These are phyloP conservation scores for Papio anubis DNA, from an alignment of 2,113 vertebrate genomes.

Conservation along the genomic window DNA sequence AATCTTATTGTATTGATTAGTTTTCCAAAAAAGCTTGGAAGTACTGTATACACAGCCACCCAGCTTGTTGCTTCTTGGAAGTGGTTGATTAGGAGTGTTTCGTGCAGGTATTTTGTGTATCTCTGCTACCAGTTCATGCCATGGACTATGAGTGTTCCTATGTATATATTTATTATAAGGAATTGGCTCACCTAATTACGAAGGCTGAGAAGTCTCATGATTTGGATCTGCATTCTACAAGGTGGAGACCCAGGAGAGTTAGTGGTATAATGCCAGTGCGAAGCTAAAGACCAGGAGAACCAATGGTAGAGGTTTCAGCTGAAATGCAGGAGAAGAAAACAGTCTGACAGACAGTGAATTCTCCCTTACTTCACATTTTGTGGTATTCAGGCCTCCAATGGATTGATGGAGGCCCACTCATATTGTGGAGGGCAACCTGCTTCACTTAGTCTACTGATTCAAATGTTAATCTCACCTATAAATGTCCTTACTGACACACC, in stretches of 20 bases:
- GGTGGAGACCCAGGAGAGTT: background rate
- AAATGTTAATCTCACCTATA: background rate
- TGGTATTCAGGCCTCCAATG: background rate
- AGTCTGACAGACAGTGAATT: background rate
- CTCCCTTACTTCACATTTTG: background rate
- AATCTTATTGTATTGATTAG: background rate
- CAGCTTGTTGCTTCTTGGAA: background rate
- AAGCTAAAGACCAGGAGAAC: background rate
- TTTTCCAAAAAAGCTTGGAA: background rate
- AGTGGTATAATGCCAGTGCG: background rate
- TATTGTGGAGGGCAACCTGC: background rate
- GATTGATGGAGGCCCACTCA: background rate
- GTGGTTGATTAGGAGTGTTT: background rate
- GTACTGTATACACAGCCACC: background rate
- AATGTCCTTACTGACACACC: background rate
- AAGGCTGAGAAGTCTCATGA: background rate
- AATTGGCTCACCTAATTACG: background rate
- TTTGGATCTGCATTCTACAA: background rate
- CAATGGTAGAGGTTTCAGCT: background rate
- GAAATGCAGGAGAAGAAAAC: background rate
- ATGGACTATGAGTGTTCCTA: background rate
- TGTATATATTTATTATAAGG: background rate
- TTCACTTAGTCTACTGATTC: background rate
- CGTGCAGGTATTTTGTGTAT: background rate
- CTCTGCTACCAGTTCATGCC: background rate